Evolutionary conservation across 2,797 vertebrate genomes (phyloP), one percentile per base, ranked within the genome.

Genomic region (Hirundo rustica): DNA sequence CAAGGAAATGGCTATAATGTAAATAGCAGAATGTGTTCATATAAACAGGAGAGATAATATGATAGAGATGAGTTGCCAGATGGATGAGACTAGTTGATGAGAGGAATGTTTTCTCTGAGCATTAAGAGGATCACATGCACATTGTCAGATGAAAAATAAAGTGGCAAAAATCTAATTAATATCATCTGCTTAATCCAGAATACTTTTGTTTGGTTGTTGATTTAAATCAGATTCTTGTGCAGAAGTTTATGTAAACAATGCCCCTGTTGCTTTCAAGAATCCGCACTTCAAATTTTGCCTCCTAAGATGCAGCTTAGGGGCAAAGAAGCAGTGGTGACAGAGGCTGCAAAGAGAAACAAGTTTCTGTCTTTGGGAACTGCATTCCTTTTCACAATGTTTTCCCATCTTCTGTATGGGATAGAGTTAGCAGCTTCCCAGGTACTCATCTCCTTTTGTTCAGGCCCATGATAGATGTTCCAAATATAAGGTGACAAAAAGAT

Each of bases 121-220:
- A 72, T 84, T 89, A 68, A 84, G 36, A 73, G n/a, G 72, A 93
- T 91, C 72, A 89, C 88, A 84, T 86, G 82, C 30, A 78, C 65
- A 88, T 78, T 55, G 68, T 93, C 75, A 80, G 61, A 74, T 91
- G 87, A 81, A 93, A 93, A 95, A 93, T 72, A 89, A 89, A 73
- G 61, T 95, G 73, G 32, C 38, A 93, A 89, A 54, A 38, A 73
- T 81, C 74, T 89, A 93, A 93, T 94, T 91, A 78, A 78, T 78
- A 48, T 87, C 50, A 92, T 88, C 78, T 83, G 62, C 25, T 95
- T 92, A 92, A 96, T 91, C 27, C 55, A 91, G 75, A 93, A 45
- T 1, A 34, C 26, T 47, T 30, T 27, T 80, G 72, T 67, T 34
- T 47, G 13, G 13, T 60, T 87, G 38, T 80, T 92, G 65, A 81